Evolutionary conservation across 2,888 invertebrate species (phyloP), one percentile per base, ranked within the genome.

Genomic region (Augochlorella aurata): DNA sequence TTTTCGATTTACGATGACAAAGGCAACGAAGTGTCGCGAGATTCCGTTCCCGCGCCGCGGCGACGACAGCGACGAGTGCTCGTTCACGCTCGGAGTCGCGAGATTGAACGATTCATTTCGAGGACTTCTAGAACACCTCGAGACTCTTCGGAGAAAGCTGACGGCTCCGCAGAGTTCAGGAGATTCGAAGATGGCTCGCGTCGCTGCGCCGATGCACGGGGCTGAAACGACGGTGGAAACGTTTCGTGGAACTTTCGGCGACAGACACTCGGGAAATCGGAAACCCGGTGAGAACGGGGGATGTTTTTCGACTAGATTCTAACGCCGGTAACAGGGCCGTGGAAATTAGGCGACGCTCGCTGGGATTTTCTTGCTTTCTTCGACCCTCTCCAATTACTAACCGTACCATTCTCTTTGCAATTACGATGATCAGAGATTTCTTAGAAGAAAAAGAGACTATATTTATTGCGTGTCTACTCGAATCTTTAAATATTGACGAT

Each of bases 1-100:
- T 85, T 80, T 79, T 77, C 87, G 80, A 85, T 87, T 87, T 85
- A 87, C 74, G 69, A 65, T 81, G 71, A 74, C 74, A 68, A 81
- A 63, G 9, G 66, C 52, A 38, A 50, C 2, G 58, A n/a, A 45
- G 44, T 9, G 45, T 50, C 21, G 69, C 52, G 63, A 61, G 52
- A 45, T 74, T 58, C 9, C 21, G 61, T 69, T 73, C 21, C 10
- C 65, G 44, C 12, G 12, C 12, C 54, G 52, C 10, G n/a, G 52
- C 54, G n/a, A 9, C n/a, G n/a, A 38, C 52, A 10, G 12, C 54
- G 21, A 21, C 44, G 72, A 61, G 58, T 45, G 52, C 14, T 61
- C 69, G 21, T 77, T 77, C 77, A 77, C 65, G 52, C 47, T 16
- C 65, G 52, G 54, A 71, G 21, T 72, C 52, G 50, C 54, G 16